phyloP scores from a whole-genome alignment of 2,888 invertebrate species.

The Subacronicta megacephala region DNA sequence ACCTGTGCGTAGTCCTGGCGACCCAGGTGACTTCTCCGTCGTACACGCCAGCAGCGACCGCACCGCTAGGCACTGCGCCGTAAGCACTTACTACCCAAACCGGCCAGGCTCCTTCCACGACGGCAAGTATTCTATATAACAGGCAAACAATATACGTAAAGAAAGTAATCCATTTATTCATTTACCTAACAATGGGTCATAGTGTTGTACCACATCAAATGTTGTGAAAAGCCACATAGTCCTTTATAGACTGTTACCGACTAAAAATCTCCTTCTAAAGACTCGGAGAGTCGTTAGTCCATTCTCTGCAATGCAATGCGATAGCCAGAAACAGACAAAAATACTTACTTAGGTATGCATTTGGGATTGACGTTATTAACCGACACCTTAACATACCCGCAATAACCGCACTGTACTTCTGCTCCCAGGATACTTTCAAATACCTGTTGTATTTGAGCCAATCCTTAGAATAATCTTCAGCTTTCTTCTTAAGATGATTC shows the following conservation, averaged over 20 bases:
- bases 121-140: slow-evolving; percentile 73
- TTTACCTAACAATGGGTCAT: too few relatives aligned
- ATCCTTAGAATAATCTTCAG: slow-evolving; percentile 71
- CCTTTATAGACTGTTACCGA: too few relatives aligned
- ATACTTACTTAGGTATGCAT: too few relatives aligned
- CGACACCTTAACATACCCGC: slow-evolving; percentile 70
- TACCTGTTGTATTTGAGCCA: slow-evolving; percentile 78
- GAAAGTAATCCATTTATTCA: too few relatives aligned
- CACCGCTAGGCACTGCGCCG: slow-evolving; percentile 84
- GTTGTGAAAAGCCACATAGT: too few relatives aligned
- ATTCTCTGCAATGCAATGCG: too few relatives aligned
- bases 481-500: slow-evolving; percentile 73
- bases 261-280: too few relatives aligned
- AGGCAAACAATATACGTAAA: too few relatives aligned
- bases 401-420: slow-evolving; percentile 72
- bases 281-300: too few relatives aligned
- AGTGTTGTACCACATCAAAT: too few relatives aligned
- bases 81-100: slow-evolving; percentile 84
- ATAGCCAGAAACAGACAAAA: too few relatives aligned
- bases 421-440: slow-evolving; percentile 77
- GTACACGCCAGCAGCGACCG: slow-evolving; percentile 76
- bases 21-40: slow-evolving; percentile 78
- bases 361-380: too few relatives aligned
- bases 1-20: slow-evolving; percentile 81
- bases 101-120: slow-evolving; percentile 68